A percentile compares a stretch with the other conserved stretches of the same genome.
Evolutionary conservation across 1,140 invertebrate species (phyloP).

Genomic region (Diabrotica virgifera): DNA sequence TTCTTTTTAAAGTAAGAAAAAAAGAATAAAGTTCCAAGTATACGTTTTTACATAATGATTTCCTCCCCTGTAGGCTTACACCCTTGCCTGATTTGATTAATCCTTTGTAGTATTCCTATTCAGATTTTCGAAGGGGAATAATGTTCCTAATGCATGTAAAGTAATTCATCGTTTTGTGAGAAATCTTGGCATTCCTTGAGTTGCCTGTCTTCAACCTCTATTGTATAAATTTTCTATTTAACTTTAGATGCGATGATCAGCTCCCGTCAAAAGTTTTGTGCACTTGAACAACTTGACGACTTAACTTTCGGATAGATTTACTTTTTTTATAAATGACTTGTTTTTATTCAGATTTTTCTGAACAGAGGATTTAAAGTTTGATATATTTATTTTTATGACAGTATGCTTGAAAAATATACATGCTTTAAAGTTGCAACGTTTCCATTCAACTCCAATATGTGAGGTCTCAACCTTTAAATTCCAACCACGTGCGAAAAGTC

Average conservation of each 20-base stretch:
- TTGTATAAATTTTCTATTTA: constrained; percentile 21
- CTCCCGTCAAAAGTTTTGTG: constrained; percentile 6
- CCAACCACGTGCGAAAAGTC: too few species aligned
- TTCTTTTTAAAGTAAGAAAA: too few species aligned
- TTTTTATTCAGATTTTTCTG: too few species aligned
- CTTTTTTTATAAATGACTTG: background rate
- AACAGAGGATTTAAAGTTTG: too few species aligned
- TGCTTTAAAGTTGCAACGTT: too few species aligned
- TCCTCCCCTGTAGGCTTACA: too few species aligned
- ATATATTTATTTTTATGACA: too few species aligned
- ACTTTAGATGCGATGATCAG: constrained; percentile 14
- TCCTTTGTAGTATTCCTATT: constrained; percentile 1
- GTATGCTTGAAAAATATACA: too few species aligned
- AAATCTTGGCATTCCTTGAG: background rate
- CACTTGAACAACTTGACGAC: constrained; percentile 1
- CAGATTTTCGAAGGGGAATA: background rate
- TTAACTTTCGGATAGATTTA: constrained; percentile 2
- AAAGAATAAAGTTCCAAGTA: too few species aligned
- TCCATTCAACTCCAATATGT: too few species aligned
- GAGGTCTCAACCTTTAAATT: too few species aligned
- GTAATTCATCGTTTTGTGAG: constrained; percentile 13
- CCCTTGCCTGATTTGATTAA: background rate
- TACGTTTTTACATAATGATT: too few species aligned
- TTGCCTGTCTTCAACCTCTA: background rate
- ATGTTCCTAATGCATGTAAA: constrained; percentile 9